Conservation (phyloP, 2,797 vertebrate genomes). For the Neoniphon sammara region DNA sequence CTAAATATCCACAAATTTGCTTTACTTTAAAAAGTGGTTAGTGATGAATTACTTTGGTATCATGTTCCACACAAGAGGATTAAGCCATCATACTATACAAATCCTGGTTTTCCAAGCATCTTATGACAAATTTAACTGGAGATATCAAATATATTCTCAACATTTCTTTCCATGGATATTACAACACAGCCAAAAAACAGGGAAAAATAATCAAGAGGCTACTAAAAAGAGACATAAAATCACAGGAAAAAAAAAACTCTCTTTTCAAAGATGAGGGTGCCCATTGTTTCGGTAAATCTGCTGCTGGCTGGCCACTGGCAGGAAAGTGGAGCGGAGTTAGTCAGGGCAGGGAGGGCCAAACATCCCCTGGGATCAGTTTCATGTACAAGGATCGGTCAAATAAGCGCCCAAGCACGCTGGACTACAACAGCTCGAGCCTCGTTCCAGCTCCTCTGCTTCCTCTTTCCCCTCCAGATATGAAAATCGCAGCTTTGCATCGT, state of each 20-base stretch:
- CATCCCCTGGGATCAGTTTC: slow-evolving; percentile 61
- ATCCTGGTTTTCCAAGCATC: slow-evolving; percentile 51
- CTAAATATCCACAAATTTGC: slow-evolving; percentile 50
- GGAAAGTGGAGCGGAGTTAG: slow-evolving; percentile 25
- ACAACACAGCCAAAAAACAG: slow-evolving; percentile 40
- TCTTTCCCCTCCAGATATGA: slow-evolving; percentile 32
- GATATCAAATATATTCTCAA: slow-evolving; percentile 30
- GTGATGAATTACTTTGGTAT: slow-evolving; percentile 40
- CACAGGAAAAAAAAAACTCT: slow-evolving; percentile 36
- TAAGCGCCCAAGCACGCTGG: slow-evolving; percentile 26
- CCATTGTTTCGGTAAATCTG: slow-evolving; percentile 64
- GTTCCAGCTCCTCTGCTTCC: slow-evolving; percentile 32
- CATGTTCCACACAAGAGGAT: slow-evolving; percentile 33
- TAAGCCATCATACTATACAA: slow-evolving; percentile 22
- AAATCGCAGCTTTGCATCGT: slow-evolving; percentile 31
- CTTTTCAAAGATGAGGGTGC: slow-evolving; percentile 27
- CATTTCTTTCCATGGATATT: slow-evolving; percentile 45
- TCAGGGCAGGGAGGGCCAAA: slow-evolving; percentile 36
- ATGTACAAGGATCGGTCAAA: slow-evolving; percentile 34
- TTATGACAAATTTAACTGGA: slow-evolving; percentile 40
- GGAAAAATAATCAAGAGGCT: slow-evolving; percentile 45
- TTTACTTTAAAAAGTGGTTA: slow-evolving; percentile 18
- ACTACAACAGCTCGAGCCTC: slow-evolving; percentile 42
- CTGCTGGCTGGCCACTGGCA: slow-evolving; percentile 49
- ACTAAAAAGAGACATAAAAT: slow-evolving; percentile 39